Evolutionary conservation across 2,797 vertebrate species (phyloP).

Genomic region (Muraenolepis orangiensis): DNA sequence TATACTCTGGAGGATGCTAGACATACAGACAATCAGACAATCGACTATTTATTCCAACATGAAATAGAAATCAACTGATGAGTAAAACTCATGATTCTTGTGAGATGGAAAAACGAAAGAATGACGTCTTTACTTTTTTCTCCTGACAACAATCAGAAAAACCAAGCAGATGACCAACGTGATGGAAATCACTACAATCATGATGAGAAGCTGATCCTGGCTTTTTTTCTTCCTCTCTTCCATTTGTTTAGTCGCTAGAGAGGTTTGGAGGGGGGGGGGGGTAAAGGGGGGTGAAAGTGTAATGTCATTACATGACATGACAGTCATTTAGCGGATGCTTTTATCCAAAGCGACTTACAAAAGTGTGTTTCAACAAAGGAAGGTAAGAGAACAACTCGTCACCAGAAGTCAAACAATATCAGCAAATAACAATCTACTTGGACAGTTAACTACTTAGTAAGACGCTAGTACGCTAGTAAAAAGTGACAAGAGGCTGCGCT

Average conservation of each 20-base stretch:
- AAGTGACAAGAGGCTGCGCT: too few relatives aligned
- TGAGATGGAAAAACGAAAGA: neutral
- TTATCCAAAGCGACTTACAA: too few relatives aligned
- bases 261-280: neutral
- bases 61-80: neutral
- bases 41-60: neutral
- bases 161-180: neutral
- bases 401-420: too few relatives aligned
- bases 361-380: too few relatives aligned
- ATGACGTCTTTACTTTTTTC: neutral
- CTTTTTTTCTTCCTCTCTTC: neutral
- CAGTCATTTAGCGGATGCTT: too few relatives aligned
- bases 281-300: neutral
- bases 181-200: neutral
- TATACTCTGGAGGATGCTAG: slow-evolving; percentile 49
- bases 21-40: neutral
- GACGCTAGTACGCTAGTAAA: too few relatives aligned
- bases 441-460: too few relatives aligned
- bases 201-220: neutral
- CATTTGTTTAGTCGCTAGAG: neutral
- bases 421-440: too few relatives aligned
- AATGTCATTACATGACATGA: too few relatives aligned
- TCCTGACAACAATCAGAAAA: neutral
- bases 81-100: neutral
- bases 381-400: too few relatives aligned